phyloP scores from a whole-genome alignment of 2,797 vertebrate genomes.

The Hybognathus amarus region DNA sequence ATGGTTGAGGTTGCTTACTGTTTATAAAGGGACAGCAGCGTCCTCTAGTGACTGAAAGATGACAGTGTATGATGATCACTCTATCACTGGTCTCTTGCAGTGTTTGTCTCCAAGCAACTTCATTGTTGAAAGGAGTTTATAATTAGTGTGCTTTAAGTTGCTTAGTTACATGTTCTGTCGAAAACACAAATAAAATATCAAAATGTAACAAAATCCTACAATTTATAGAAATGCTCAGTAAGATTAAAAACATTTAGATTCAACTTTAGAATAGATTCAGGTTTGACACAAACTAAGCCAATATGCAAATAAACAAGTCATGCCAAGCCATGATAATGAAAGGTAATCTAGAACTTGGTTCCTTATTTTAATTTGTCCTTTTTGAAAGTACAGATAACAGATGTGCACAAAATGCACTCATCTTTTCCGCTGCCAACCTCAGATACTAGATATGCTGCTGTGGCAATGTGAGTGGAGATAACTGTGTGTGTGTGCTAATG shows the following conservation, averaged over 20 bases:
- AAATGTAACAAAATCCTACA: neutral
- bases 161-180: neutral
- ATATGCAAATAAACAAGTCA: neutral
- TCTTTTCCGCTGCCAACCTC: slow-evolving; percentile 71
- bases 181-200: neutral
- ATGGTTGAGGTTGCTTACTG: neutral
- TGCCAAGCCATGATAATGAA: neutral
- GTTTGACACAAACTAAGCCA: neutral
- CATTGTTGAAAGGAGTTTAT: neutral
- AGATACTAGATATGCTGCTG: slow-evolving; percentile 58
- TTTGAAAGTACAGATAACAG: slow-evolving; percentile 63
- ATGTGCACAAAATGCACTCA: slow-evolving; percentile 59
- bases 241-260: neutral
- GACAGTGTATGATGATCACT: neutral
- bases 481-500: slow-evolving; percentile 27
- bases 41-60: slow-evolving; percentile 19
- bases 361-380: slow-evolving; percentile 65
- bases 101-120: neutral
- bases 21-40: slow-evolving; percentile 17
- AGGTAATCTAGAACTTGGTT: slow-evolving; percentile 46
- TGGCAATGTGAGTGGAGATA: slow-evolving; percentile 19
- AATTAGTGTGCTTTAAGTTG: neutral
- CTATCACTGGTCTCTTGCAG: neutral
- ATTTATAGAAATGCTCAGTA: neutral
- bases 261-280: neutral